Conservation (phyloP, 2,797 vertebrate genomes). For the Stomatorhinus walkeri region DNA sequence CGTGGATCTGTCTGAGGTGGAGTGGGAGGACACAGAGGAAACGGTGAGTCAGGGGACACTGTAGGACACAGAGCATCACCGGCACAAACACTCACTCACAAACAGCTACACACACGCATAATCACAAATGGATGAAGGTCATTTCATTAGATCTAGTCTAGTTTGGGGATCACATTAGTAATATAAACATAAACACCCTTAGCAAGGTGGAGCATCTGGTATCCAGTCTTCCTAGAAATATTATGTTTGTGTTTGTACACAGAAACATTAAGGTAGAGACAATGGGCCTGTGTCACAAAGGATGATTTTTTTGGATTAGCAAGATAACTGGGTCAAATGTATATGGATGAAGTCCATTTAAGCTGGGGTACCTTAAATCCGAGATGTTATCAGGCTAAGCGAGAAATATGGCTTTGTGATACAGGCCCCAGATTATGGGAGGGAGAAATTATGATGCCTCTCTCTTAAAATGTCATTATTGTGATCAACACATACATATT, state of each 20-base stretch:
- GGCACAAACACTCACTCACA: slow-evolving; percentile 16
- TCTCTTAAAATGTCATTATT: not conserved
- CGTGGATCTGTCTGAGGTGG: slow-evolving; percentile 88
- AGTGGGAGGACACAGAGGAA: slow-evolving; percentile 85
- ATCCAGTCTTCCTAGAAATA: not conserved
- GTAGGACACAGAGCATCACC: not conserved
- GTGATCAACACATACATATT: not conserved
- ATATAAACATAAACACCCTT: not conserved
- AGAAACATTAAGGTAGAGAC: not conserved
- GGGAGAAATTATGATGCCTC: not conserved
- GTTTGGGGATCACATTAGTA: not conserved
- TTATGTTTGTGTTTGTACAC: not conserved
- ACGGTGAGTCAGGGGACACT: slow-evolving; percentile 59
- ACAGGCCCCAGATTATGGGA: not conserved
- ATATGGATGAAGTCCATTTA: not conserved
- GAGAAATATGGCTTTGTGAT: not conserved
- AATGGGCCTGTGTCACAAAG: not conserved
- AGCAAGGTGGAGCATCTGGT: not conserved
- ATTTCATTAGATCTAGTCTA: not conserved
- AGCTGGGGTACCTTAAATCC: not conserved
- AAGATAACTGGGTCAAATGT: not conserved
- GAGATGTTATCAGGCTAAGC: not conserved
- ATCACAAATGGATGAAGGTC: not conserved
- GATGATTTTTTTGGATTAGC: not conserved
- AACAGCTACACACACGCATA: slow-evolving; percentile 5